phyloP scores from a whole-genome alignment of 1,140 invertebrate species.

The Lasaia peninsularis region DNA sequence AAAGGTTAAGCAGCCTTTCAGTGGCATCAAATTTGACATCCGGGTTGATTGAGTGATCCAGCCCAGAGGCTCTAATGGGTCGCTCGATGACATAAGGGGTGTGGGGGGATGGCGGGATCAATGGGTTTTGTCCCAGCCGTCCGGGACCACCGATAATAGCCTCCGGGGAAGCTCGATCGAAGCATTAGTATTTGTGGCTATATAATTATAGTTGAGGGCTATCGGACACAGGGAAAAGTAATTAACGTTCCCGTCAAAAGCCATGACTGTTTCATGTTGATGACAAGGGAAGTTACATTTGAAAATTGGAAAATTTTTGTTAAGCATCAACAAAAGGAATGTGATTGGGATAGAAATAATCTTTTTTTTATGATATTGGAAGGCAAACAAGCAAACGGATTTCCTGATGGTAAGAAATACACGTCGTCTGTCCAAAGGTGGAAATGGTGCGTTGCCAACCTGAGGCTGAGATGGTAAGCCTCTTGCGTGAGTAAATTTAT shows the following conservation, averaged over 20 bases:
- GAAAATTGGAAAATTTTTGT: too few relatives aligned
- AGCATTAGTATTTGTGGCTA: neutral
- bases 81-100: conserved; percentile 37
- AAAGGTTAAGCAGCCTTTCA: conserved; percentile 44
- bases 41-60: conserved; percentile 58
- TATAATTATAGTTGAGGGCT: neutral
- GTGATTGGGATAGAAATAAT: too few relatives aligned
- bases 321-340: too few relatives aligned
- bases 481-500: too few relatives aligned
- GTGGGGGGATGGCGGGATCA: conserved; percentile 27
- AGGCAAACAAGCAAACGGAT: too few relatives aligned
- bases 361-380: too few relatives aligned
- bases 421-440: too few relatives aligned
- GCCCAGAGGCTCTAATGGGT: conserved; percentile 57
- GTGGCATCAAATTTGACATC: conserved; percentile 58
- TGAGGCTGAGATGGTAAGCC: too few relatives aligned
- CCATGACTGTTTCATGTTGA: neutral
- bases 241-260: neutral
- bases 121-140: conserved; percentile 35
- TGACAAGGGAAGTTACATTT: too few relatives aligned
- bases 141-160: conserved; percentile 32
- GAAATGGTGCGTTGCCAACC: too few relatives aligned
- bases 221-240: neutral
- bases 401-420: too few relatives aligned
- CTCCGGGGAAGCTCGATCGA: conserved; percentile 25